phyloP scores from a whole-genome alignment of 2,888 invertebrate genomes.

The Peribatodes rhomboidaria region DNA sequence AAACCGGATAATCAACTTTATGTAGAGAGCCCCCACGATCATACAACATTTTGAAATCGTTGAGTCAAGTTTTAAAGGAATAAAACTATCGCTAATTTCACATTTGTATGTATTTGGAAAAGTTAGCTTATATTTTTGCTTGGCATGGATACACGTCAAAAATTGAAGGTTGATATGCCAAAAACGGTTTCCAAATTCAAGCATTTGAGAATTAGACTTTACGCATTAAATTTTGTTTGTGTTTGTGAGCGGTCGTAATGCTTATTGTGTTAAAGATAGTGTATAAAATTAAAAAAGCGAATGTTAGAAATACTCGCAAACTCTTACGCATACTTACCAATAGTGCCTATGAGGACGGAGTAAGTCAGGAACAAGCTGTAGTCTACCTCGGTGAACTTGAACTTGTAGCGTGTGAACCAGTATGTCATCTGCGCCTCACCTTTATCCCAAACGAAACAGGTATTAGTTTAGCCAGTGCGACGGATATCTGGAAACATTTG shows the following conservation, averaged over 20 bases:
- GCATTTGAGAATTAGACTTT: too few relatives aligned
- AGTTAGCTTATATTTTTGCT: too few relatives aligned
- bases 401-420: conserved; percentile 86
- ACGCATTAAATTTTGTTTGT: too few relatives aligned
- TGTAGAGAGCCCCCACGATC: background rate
- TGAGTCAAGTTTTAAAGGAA: background rate
- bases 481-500: conserved; percentile 70
- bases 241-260: too few relatives aligned
- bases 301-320: too few relatives aligned
- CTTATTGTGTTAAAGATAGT: too few relatives aligned
- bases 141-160: too few relatives aligned
- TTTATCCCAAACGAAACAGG: conserved; percentile 78
- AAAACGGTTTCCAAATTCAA: too few relatives aligned
- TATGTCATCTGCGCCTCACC: conserved; percentile 87
- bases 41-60: background rate
- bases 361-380: conserved; percentile 86
- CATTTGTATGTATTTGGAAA: background rate
- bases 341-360: conserved; percentile 84
- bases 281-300: too few relatives aligned
- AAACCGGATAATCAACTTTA: background rate
- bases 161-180: too few relatives aligned
- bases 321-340: conserved; percentile 78
- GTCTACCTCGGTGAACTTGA: conserved; percentile 87
- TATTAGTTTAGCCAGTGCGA: conserved; percentile 67
- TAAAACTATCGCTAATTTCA: background rate